These are phyloP conservation scores for Drosophila mauritiana DNA, from an alignment of 1,140 invertebrate genomes.

Conservation along the genomic window DNA sequence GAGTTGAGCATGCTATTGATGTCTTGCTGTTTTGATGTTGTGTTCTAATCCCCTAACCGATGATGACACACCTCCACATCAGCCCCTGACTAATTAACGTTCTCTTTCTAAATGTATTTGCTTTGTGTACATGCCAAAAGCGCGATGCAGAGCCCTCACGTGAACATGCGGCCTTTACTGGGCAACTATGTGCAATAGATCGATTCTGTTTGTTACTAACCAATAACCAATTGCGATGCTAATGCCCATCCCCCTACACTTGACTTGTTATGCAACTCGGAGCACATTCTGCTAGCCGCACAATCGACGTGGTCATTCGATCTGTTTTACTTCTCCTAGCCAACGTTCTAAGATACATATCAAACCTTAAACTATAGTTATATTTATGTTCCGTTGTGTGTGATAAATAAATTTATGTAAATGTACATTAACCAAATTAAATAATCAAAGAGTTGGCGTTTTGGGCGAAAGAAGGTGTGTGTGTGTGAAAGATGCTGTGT, in stretches of 20 bases:
- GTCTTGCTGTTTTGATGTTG: conserved; percentile 59
- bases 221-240: conserved; percentile 68
- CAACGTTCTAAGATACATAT: conserved; percentile 46
- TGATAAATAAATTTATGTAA: conserved; percentile 30
- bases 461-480: not conserved
- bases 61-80: not conserved
- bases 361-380: conserved; percentile 21
- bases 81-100: conserved; percentile 42
- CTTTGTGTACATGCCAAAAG: conserved; percentile 45
- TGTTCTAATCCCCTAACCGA: conserved; percentile 15
- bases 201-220: conserved; percentile 21
- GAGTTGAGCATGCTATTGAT: conserved; percentile 74
- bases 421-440: conserved; percentile 32
- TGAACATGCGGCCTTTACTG: conserved; percentile 75
- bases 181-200: conserved; percentile 50
- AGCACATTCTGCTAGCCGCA: conserved; percentile 58
- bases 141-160: conserved; percentile 46
- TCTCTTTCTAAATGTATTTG: conserved; percentile 47
- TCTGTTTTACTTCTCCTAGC: conserved; percentile 24
- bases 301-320: conserved; percentile 22
- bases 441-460: not conserved
- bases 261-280: conserved; percentile 43
- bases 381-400: conserved; percentile 18
- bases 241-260: conserved; percentile 37
- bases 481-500: not conserved